A percentile compares a stretch with the other conserved stretches of the same genome.
Evolutionary conservation across 1,140 invertebrate genomes (phyloP).

Genomic region (Physella acuta): DNA sequence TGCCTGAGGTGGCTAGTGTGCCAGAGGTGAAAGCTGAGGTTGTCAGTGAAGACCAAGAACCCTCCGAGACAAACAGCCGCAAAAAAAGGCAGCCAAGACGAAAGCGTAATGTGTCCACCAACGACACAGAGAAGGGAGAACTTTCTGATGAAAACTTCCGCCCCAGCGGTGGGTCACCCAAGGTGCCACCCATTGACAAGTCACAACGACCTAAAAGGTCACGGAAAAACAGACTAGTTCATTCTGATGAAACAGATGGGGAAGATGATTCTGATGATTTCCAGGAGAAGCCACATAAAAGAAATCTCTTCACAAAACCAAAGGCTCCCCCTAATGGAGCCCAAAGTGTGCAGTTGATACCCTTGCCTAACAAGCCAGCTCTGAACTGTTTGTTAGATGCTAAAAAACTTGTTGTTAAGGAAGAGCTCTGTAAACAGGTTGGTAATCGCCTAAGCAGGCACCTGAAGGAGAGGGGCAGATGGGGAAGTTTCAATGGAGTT

Average conservation of each 20-base stretch:
- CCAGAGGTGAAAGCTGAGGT: too few relatives aligned
- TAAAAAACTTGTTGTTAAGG: conserved; percentile 40
- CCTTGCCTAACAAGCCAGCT: conserved; percentile 39
- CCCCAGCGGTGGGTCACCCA: too few relatives aligned
- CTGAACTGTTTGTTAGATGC: conserved; percentile 35
- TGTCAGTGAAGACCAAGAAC: too few relatives aligned
- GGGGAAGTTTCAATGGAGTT: conserved; percentile 25
- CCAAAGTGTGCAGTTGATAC: conserved; percentile 19
- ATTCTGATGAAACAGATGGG: conserved; percentile 18
- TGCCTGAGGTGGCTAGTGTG: too few relatives aligned
- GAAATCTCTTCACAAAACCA: not conserved
- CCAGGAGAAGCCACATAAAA: not conserved
- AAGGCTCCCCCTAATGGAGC: not conserved
- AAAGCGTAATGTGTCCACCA: too few relatives aligned
- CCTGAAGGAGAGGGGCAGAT: conserved; percentile 1
- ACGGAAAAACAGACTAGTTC: not conserved
- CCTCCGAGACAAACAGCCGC: too few relatives aligned
- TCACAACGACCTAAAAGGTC: not conserved
- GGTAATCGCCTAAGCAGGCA: not conserved
- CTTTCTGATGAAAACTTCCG: conserved; percentile 11
- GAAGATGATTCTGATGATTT: conserved; percentile 4
- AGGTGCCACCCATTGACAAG: too few relatives aligned
- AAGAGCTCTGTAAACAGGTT: conserved; percentile 30
- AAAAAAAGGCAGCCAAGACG: not conserved
- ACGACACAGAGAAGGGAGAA: conserved; percentile 1